Conservation (phyloP, 1,140 invertebrate species). For the Listronotus oregonensis region DNA sequence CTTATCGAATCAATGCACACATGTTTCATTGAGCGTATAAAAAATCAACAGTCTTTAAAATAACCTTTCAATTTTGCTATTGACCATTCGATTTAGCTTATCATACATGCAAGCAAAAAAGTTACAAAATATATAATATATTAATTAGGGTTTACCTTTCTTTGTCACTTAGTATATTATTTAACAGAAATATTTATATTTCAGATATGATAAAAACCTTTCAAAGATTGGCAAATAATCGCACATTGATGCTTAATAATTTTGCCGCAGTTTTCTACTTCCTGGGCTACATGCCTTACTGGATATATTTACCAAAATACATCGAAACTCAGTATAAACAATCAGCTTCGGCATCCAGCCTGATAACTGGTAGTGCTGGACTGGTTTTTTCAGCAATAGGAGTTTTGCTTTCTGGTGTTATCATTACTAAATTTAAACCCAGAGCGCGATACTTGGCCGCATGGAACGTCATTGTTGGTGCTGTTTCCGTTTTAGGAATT, state of each 20-base stretch:
- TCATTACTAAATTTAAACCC: constrained; percentile 73
- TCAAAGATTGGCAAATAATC: constrained; percentile 66
- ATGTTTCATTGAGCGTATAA: no score
- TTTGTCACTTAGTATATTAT: no score
- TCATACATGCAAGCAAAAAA: no score
- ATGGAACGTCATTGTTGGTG: constrained; percentile 75
- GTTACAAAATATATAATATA: no score
- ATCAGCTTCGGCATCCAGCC: constrained; percentile 69
- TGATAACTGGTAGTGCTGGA: constrained; percentile 73
- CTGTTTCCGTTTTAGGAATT: constrained; percentile 67
- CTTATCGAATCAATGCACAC: no score
- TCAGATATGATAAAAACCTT: constrained; percentile 68
- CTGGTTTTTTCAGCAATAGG: constrained; percentile 75
- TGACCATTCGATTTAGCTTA: no score
- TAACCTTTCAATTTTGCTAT: no score
- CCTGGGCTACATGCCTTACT: constrained; percentile 74
- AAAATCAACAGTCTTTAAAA: no score
- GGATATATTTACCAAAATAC: constrained; percentile 78
- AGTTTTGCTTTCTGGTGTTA: constrained; percentile 68
- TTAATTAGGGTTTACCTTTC: no score
- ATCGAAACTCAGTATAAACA: constrained; percentile 77
- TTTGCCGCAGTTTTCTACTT: constrained; percentile 71
- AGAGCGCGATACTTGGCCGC: constrained; percentile 69
- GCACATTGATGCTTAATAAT: constrained; percentile 71
- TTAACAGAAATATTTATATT: no score